Conservation (phyloP, 2,888 invertebrate genomes). For the Hartigia nigra region DNA sequence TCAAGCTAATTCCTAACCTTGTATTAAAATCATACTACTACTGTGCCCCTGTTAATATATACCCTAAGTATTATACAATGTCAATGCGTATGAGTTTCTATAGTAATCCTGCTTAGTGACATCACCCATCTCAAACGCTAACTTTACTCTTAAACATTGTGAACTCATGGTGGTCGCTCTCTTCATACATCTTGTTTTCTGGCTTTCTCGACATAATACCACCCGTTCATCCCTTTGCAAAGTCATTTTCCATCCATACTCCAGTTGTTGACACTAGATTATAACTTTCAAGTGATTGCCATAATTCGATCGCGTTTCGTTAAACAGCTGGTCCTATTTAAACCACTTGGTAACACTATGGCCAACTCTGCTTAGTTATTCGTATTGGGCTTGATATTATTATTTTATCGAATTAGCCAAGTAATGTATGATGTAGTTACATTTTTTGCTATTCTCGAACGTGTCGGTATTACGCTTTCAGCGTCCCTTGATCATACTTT, state of each 20-base stretch:
- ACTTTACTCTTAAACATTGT: conserved; percentile 38
- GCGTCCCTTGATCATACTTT: neutral
- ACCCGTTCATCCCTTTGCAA: neutral
- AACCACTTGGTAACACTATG: neutral
- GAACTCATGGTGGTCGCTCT: neutral
- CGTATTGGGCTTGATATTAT: neutral
- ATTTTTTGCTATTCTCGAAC: neutral
- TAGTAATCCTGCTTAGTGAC: conserved; percentile 49
- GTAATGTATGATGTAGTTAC: neutral
- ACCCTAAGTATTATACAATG: neutral
- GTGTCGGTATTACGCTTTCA: neutral
- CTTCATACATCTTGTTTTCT: conserved; percentile 17
- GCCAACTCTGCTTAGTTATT: neutral
- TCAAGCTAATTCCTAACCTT: too few species aligned
- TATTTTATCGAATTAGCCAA: neutral
- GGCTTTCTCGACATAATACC: neutral
- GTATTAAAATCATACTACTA: too few species aligned
- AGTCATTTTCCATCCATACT: neutral
- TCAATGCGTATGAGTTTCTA: conserved; percentile 6
- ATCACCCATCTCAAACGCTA: conserved; percentile 35
- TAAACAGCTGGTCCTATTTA: neutral
- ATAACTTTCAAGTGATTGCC: conserved; percentile 41
- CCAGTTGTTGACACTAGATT: conserved; percentile 51
- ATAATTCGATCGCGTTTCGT: conserved; percentile 37
- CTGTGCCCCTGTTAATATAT: neutral